phyloP scores from a whole-genome alignment of 2,888 invertebrate genomes.

The Troilus luridus region DNA sequence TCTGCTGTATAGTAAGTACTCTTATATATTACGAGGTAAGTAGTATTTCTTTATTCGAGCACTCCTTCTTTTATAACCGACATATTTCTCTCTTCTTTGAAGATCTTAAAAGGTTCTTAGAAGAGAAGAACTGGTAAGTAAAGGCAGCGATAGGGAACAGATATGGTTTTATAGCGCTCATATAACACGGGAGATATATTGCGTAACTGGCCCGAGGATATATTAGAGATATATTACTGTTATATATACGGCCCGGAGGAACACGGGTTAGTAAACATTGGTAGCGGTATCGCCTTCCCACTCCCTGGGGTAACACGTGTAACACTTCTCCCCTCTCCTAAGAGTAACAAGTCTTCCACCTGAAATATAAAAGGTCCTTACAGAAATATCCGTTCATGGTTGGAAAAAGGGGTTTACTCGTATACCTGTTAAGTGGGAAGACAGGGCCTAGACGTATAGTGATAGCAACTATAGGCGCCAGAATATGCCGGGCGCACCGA shows the following conservation, averaged over 20 bases:
- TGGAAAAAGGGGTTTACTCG: neutral
- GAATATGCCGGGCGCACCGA: neutral
- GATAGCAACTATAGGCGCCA: neutral
- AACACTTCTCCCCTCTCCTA: neutral
- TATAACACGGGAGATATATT: conserved; percentile 9
- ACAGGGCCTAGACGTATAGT: neutral
- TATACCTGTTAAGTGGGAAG: neutral
- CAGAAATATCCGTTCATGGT: neutral
- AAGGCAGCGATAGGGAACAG: neutral
- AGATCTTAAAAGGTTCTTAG: neutral
- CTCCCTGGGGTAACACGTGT: neutral
- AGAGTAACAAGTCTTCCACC: neutral
- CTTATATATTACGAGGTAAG: neutral
- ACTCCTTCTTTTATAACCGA: neutral
- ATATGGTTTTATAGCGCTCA: neutral
- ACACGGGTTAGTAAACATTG: conserved; percentile 10
- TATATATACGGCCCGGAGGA: neutral
- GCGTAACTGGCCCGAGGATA: neutral
- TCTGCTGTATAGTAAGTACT: too few relatives aligned
- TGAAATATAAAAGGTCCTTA: neutral
- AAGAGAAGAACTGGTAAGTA: neutral
- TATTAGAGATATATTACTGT: conserved; percentile 19
- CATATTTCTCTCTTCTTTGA: neutral
- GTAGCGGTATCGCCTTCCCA: neutral
- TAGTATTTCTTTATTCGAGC: neutral